Base-by-base conservation (phyloP, 2,888 invertebrate genomes). In the Lochmaea crataegi region DNA sequence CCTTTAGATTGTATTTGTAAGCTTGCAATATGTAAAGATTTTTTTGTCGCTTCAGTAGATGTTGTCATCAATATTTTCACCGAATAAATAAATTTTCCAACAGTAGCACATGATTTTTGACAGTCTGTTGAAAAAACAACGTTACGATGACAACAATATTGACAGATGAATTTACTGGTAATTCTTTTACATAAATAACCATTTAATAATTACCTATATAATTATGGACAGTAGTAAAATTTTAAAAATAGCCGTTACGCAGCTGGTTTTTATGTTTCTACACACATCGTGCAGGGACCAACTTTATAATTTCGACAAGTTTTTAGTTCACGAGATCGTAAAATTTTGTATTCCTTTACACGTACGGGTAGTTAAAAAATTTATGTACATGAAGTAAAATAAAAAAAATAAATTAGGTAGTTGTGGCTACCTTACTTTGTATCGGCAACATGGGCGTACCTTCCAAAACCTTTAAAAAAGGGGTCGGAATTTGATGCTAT, bases 311-410 rank as follows among this genome's bases (percentile, higher is more conserved):
- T 65, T 65, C 41, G 65, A 65, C 53, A 65, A 53, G 48, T 65
- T 56, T 65, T 56, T 26, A 53, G 16, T 41, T n/a, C 26, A 53
- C 48, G 32, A 65, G 38, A 65, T 65, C 65, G 65, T 65, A 65
- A 65, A 65, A 65, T 56, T 65, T 65, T 53, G 65, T 26, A 65
- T 18, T 26, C 48, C 16, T 65, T 56, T 48, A 11, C 64, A 64
- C 45, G 42, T 64, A 45, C 45, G 14, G 12, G 45, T 45, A 45
- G 45, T 45, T 42, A 42, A 45, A 45, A 45, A 45, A 12, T 45
- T 45, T 12, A 45, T 45, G 45, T 45, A 45, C 45, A 14, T 12
- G 42, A 12, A 42, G 12, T 12, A 14, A 14, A 11, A 45, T 45
- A 12, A 45, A 45, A n/a, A 45, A 45, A 12, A 45, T 38, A 45